phyloP scores from a whole-genome alignment of 2,797 vertebrate genomes.

The Anisognathus igniventris region DNA sequence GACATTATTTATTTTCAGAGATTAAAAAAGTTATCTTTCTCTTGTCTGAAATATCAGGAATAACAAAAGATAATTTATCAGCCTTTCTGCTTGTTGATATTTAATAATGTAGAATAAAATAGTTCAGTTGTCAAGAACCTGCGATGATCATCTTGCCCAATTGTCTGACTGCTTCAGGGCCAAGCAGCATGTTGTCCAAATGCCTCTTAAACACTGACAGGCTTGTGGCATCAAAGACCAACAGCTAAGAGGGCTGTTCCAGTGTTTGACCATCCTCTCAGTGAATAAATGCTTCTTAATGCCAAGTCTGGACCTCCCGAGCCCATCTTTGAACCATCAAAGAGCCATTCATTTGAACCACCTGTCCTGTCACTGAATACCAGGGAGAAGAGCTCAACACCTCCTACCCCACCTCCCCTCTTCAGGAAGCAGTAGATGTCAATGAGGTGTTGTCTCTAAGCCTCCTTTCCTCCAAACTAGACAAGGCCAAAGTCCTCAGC shows the following conservation, averaged over 20 bases:
- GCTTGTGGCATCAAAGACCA: not conserved
- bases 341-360: not conserved
- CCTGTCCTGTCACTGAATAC: not conserved
- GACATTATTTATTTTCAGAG: not conserved
- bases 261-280: not conserved
- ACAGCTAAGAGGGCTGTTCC: not conserved
- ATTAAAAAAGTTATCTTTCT: not conserved
- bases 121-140: not conserved
- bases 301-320: not conserved
- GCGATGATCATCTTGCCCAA: not conserved
- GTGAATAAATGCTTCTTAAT: not conserved
- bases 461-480: not conserved
- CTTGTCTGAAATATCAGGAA: not conserved
- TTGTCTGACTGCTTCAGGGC: not conserved
- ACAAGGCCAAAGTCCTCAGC: not conserved
- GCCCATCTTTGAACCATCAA: not conserved
- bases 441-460: not conserved
- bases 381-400: not conserved
- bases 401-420: not conserved
- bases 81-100: not conserved
- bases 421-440: not conserved
- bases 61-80: not conserved
- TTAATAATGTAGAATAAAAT: not conserved
- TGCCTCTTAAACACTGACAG: not conserved
- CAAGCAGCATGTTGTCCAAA: not conserved